phyloP scores from a whole-genome alignment of 1,140 invertebrate species.

The Drosophila lini region DNA sequence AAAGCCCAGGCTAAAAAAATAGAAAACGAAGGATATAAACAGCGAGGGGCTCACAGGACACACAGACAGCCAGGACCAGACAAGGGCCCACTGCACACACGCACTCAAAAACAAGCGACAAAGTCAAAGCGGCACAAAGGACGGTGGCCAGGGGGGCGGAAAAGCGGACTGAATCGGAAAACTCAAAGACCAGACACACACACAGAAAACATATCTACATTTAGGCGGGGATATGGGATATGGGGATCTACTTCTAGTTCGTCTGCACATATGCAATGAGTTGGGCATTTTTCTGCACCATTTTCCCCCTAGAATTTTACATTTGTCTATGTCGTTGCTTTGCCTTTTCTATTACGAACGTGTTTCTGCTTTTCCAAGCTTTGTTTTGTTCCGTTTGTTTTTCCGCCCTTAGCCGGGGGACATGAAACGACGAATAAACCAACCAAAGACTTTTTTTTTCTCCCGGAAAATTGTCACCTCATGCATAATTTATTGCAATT shows the following conservation, averaged over 20 bases:
- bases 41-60: conserved; percentile 20
- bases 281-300: conserved; percentile 66
- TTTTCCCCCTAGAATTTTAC: conserved; percentile 55
- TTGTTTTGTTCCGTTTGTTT: conserved; percentile 25
- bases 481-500: conserved; percentile 82
- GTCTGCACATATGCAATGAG: conserved; percentile 60
- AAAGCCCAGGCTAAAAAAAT: conserved; percentile 25
- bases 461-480: conserved; percentile 73
- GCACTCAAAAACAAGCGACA: conserved; percentile 52
- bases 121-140: conserved; percentile 64
- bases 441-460: conserved; percentile 20
- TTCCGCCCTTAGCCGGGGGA: conserved; percentile 43
- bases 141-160: neutral
- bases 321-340: conserved; percentile 62
- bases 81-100: conserved; percentile 47
- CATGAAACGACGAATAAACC: conserved; percentile 9
- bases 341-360: conserved; percentile 69
- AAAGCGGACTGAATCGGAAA: conserved; percentile 19
- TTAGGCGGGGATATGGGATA: neutral
- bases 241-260: conserved; percentile 29
- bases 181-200: conserved; percentile 23
- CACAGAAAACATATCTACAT: conserved; percentile 10
- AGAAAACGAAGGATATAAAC: conserved; percentile 29
- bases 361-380: conserved; percentile 53
- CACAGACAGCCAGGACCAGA: conserved; percentile 19